Evolutionary conservation across 2,797 vertebrate genomes (phyloP).

Genomic region (Enteromius paludinosus): DNA sequence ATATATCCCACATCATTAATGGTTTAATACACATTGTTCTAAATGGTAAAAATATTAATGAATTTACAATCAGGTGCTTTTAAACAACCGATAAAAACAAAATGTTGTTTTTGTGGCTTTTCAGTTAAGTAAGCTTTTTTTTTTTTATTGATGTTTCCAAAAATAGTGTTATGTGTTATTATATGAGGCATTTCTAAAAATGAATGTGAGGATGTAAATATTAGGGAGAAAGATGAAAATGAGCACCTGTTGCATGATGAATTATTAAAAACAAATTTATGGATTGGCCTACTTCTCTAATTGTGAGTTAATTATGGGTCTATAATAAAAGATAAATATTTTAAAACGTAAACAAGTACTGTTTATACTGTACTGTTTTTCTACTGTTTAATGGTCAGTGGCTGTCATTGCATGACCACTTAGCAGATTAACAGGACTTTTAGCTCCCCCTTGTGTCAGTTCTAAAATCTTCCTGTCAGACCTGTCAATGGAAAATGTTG

Average conservation of each 20-base stretch:
- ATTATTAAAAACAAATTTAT: not conserved
- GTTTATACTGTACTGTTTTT: not conserved
- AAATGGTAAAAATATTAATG: not conserved
- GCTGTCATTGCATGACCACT: not conserved
- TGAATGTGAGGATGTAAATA: constrained; percentile 4
- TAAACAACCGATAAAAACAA: not conserved
- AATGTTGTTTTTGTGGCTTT: not conserved
- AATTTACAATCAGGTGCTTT: not conserved
- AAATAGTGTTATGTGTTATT: not conserved
- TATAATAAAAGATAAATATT: not conserved
- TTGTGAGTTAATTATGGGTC: not conserved
- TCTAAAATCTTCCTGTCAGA: not conserved
- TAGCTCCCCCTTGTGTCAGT: constrained; percentile 12
- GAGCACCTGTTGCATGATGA: not conserved
- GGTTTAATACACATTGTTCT: not conserved
- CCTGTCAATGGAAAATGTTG: not conserved
- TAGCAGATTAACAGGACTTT: not conserved
- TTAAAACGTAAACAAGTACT: not conserved
- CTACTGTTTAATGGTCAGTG: not conserved
- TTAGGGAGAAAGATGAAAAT: not conserved
- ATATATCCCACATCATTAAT: not conserved
- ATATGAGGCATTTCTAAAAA: not conserved
- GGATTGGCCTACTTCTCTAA: not conserved
- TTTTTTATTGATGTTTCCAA: not conserved
- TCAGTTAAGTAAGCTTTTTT: not conserved